phyloP scores from a whole-genome alignment of 2,797 vertebrate species.

The Lagodon rhomboides region DNA sequence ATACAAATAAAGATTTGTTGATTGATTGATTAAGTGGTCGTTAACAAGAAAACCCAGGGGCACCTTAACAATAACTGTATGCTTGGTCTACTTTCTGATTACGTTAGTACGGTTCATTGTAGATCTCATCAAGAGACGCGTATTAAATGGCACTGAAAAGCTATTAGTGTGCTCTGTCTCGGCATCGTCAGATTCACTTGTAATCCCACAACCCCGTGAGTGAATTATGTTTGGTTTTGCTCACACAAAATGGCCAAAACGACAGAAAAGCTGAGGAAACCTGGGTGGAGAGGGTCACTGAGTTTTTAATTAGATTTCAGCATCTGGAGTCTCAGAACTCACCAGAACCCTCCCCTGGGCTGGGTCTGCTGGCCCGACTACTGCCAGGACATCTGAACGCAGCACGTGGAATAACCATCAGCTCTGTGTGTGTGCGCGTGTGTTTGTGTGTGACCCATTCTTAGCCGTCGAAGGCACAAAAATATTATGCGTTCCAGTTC shows the following conservation, averaged over 20 bases:
- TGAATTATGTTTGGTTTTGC: constrained; percentile 31
- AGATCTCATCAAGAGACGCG: constrained; percentile 14
- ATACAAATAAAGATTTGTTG: no score
- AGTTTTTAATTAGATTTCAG: constrained; percentile 71
- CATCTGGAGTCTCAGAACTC: constrained; percentile 74
- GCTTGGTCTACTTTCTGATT: constrained; percentile 28
- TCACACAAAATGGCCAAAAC: constrained; percentile 33
- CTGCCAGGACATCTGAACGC: constrained; percentile 75
- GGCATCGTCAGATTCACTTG: constrained; percentile 5
- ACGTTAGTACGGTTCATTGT: constrained; percentile 8
- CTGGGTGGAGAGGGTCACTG: constrained; percentile 66
- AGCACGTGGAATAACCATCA: constrained; percentile 80
- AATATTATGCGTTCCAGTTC: constrained; percentile 46
- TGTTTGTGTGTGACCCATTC: constrained; percentile 29
- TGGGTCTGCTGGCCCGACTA: constrained; percentile 46
- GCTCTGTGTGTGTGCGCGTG: constrained; percentile 48
- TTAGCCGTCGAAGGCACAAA: constrained; percentile 53
- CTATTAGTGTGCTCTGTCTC: constrained; percentile 1
- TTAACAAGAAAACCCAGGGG: not conserved
- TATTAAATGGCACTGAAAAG: constrained; percentile 19
- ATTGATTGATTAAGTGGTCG: no score
- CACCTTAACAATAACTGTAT: not conserved
- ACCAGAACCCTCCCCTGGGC: constrained; percentile 69
- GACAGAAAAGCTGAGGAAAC: constrained; percentile 51
- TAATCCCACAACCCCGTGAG: not conserved